Percentiles rank a stretch among this genome's conserved stretches.
These are phyloP conservation scores for Hyla sarda DNA, from an alignment of 2,113 vertebrate genomes.

Conservation along the genomic window DNA sequence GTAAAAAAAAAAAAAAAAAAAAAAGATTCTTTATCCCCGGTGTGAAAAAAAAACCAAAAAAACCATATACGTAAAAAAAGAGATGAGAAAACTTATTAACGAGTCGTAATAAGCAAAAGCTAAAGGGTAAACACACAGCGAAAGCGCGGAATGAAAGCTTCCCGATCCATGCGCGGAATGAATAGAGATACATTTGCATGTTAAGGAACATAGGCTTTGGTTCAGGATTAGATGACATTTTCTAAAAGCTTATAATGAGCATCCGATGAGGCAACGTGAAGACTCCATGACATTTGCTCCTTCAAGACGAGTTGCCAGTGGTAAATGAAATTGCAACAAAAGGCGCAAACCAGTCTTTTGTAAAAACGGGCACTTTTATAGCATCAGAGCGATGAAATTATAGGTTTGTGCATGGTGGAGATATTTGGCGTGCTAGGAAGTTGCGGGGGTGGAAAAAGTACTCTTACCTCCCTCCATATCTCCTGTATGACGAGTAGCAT, in stretches of 20 bases:
- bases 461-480: neutral
- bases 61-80: neutral
- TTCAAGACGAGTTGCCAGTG: neutral
- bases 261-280: neutral
- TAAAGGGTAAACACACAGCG: neutral
- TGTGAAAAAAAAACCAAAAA: neutral
- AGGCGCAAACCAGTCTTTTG: neutral
- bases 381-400: neutral
- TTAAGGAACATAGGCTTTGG: neutral
- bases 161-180: neutral
- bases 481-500: neutral
- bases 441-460: neutral
- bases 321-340: neutral
- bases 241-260: constrained; percentile 33
- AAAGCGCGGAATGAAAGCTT: neutral
- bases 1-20: no score
- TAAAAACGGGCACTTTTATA: no score
- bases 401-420: neutral
- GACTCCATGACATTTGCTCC: neutral
- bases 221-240: neutral
- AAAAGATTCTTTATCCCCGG: neutral
- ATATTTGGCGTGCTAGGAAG: neutral
- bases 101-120: neutral
- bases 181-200: neutral
- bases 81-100: neutral